Base-by-base conservation (phyloP, 2,113 vertebrate species). In the Onychorhynchus coronatus region DNA sequence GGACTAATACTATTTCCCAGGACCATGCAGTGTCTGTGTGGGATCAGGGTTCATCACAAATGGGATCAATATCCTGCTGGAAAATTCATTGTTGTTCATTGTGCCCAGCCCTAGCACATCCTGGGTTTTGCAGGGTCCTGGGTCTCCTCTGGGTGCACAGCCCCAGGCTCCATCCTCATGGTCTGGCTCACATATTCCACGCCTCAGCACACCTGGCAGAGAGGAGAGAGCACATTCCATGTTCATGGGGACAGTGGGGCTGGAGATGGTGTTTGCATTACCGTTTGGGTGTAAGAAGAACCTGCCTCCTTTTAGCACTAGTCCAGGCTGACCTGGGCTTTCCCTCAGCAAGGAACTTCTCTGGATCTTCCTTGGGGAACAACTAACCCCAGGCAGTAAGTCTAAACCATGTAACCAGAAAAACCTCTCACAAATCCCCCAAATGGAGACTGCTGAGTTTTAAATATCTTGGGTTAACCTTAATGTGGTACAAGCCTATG, bases 381-480 rank as follows among this genome's bases (percentile, higher is more conserved):
- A 30, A 18, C 30, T 21, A 81, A 88, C 18, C 46, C 46, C 65
- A 37, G 67, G 89, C 83, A 52, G 28, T 4, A 50, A 61, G 12
- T 39, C 27, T 65, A 42, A 86, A 68, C 87, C 30, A 6, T 18
- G 39, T 59, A 83, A 95, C 88, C 90, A 89, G 85, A 52, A 94
- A 91, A 94, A 37, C 30, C 59, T 95, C 80, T 77, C 77, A 53
- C 84, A 80, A 87, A 93, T 87, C 81, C 90, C 68, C 42, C 59
- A 72, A 28, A 84, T 74, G 73, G 56, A 63, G 77, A 21, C 74
- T 58, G 74, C 88, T 88, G 77, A 67, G 62, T 88, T 90, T 93
- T 90, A 81, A 66, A 55, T 59, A 52, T 66, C 66, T 93, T 91
- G 55, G 91, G 78, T 90, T 95, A 95, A 93, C 93, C 93, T 71